Conservation (phyloP, 92 coral and sea anemone species). For the Zoanthus sociatus region DNA sequence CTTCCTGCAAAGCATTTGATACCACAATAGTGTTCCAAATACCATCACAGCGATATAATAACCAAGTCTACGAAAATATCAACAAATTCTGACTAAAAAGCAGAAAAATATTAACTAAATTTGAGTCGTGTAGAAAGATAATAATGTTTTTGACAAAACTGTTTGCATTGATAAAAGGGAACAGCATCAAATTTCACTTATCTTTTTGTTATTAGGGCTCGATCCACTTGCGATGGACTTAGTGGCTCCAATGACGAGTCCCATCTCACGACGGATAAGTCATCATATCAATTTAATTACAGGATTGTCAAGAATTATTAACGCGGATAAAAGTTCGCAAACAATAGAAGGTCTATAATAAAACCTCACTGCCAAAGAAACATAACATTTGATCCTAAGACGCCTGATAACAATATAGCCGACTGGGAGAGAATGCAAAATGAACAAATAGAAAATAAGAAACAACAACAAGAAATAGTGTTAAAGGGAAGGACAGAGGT, state of each 20-base stretch:
- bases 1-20: slow-evolving; percentile 27
- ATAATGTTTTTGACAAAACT: background rate
- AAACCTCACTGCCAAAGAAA: too few species aligned
- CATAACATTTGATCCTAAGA: too few species aligned
- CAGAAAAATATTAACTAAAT: background rate
- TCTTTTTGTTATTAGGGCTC: background rate
- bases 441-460: too few species aligned
- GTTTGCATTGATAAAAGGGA: background rate
- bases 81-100: too few species aligned
- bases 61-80: background rate
- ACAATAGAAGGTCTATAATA: too few species aligned
- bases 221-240: background rate
- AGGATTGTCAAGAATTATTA: slow-evolving; percentile 32
- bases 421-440: too few species aligned
- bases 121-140: too few species aligned
- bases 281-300: slow-evolving; percentile 33
- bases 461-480: too few species aligned
- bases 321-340: background rate
- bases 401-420: too few species aligned
- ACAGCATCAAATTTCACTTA: slow-evolving; percentile 3
- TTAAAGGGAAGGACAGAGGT: too few species aligned
- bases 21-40: background rate
- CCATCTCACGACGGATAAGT: slow-evolving; percentile 4
- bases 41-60: background rate
- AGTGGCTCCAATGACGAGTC: slow-evolving; percentile 2